Evolutionary conservation across 2,797 vertebrate species (phyloP).

Genomic region (Luscinia megarhynchos): DNA sequence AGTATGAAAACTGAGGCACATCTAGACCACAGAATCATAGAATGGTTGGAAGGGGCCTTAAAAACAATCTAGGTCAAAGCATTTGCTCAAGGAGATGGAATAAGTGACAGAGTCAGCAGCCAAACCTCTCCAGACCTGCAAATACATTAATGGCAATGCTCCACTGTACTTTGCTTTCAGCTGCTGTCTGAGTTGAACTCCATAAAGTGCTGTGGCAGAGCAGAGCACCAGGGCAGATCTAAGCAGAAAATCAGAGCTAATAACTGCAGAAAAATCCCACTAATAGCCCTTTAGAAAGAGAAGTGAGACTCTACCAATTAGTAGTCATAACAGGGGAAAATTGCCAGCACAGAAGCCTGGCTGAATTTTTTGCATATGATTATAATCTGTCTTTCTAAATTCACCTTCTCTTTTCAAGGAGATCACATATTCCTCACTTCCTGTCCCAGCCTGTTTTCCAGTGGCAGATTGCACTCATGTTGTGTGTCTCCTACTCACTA

Average conservation of each 20-base stretch:
- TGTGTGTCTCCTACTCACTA: not conserved
- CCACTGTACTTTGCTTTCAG: not conserved
- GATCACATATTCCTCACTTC: not conserved
- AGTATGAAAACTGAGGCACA: not conserved
- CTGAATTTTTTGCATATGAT: not conserved
- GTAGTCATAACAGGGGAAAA: not conserved
- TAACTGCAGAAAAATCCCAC: not conserved
- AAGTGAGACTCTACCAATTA: not conserved
- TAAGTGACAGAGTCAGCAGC: not conserved
- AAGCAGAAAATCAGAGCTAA: not conserved
- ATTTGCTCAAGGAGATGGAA: not conserved
- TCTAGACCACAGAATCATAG: not conserved
- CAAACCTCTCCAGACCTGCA: not conserved
- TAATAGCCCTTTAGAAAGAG: not conserved
- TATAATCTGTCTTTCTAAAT: not conserved
- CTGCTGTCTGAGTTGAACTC: not conserved
- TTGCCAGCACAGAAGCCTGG: not conserved
- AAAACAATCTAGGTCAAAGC: not conserved
- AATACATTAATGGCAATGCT: not conserved
- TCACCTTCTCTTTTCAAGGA: not conserved
- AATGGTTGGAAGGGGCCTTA: not conserved
- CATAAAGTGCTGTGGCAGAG: not conserved
- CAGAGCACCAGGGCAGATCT: not conserved
- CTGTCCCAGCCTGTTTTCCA: not conserved
- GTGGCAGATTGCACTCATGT: not conserved